Conservation (phyloP, 2,888 invertebrate genomes). For the Allolobophora icterica region DNA sequence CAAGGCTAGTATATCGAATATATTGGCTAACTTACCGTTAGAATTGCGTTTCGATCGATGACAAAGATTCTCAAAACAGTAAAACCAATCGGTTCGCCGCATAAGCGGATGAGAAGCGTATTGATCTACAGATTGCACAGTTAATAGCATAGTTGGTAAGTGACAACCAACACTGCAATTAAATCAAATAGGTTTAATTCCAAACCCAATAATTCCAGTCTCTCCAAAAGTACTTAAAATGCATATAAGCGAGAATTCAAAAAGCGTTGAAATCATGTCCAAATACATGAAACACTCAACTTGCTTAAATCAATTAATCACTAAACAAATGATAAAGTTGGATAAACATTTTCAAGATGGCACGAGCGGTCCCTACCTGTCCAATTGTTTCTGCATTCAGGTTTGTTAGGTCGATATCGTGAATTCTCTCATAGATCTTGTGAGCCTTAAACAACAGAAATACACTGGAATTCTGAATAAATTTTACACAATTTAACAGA, state of each 20-base stretch:
- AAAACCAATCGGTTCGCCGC: slow-evolving; percentile 19
- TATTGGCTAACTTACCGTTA: background rate
- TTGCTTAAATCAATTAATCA: no score
- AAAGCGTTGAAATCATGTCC: no score
- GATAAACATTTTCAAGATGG: background rate
- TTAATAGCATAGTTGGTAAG: background rate
- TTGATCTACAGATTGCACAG: background rate
- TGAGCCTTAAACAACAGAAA: background rate
- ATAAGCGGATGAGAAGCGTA: background rate
- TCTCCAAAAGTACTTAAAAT: no score
- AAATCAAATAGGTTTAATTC: no score
- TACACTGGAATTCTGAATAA: background rate
- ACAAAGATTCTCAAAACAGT: slow-evolving; percentile 12
- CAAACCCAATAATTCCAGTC: no score
- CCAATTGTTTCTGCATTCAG: background rate
- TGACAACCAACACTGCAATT: rapidly evolving
- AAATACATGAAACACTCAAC: no score
- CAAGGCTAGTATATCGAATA: background rate
- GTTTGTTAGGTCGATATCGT: slow-evolving; percentile 19
- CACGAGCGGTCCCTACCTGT: background rate
- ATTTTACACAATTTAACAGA: background rate
- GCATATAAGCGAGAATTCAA: no score
- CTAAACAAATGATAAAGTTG: background rate
- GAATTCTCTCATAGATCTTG: slow-evolving; percentile 24
- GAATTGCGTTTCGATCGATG: slow-evolving; percentile 22